phyloP scores from a whole-genome alignment of 1,140 invertebrate species.

The Ceratina calcarata region DNA sequence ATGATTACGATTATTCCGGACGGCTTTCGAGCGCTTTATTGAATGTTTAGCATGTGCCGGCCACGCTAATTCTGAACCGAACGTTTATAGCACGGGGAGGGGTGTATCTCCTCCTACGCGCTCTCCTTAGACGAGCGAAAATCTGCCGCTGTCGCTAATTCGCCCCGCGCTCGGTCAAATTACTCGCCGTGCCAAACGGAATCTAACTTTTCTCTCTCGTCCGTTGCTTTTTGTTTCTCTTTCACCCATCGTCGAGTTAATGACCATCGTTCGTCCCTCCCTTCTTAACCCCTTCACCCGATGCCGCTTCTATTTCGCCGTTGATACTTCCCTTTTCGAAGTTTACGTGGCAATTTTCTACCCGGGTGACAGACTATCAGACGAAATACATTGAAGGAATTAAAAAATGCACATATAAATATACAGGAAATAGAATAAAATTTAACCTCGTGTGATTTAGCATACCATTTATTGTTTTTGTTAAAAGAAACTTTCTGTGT shows the following conservation, averaged over 20 bases:
- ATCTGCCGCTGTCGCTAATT: slow-evolving; percentile 58
- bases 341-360: slow-evolving; percentile 47
- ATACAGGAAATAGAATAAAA: too few relatives aligned
- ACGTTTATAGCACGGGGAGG: slow-evolving; percentile 63
- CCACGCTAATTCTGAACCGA: slow-evolving; percentile 75
- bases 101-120: slow-evolving; percentile 56
- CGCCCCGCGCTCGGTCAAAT: slow-evolving; percentile 61
- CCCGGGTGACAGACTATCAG: too few relatives aligned
- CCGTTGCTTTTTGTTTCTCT: background rate
- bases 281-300: slow-evolving; percentile 42
- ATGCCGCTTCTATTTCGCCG: background rate
- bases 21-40: slow-evolving; percentile 77
- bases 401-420: too few relatives aligned
- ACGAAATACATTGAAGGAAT: too few relatives aligned
- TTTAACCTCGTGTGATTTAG: too few relatives aligned
- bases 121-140: slow-evolving; percentile 61
- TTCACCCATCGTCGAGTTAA: slow-evolving; percentile 36
- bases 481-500: too few relatives aligned
- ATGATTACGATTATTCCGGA: slow-evolving; percentile 79
- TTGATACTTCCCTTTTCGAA: slow-evolving; percentile 31
- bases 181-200: slow-evolving; percentile 42
- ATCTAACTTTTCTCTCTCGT: background rate
- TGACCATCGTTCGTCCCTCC: slow-evolving; percentile 54
- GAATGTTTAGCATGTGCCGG: slow-evolving; percentile 78
- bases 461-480: too few relatives aligned